A percentile compares a stretch with the other conserved stretches of the same genome.
Conservation (phyloP, 2,888 invertebrate genomes). For the Ypsolopha sequella region DNA sequence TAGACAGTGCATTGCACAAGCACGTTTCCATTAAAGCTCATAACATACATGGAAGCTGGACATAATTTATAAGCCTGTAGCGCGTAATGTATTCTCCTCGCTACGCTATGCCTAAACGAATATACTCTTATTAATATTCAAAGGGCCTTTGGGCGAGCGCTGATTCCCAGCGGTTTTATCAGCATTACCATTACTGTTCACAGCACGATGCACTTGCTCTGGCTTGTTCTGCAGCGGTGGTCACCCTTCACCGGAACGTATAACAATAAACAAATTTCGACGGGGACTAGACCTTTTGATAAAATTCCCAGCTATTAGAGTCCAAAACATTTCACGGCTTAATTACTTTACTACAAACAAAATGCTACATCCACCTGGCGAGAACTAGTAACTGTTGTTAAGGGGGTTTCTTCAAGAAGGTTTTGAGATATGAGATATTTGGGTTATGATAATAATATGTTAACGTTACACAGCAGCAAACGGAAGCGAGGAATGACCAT, state of each 20-base stretch:
- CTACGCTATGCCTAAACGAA: conserved; percentile 27
- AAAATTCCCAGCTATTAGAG: not conserved
- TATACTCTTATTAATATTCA: conserved; percentile 56
- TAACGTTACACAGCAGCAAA: no score
- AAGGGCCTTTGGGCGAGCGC: conserved; percentile 47
- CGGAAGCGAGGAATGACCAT: no score
- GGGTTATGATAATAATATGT: no score
- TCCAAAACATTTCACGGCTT: no score
- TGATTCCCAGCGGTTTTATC: conserved; percentile 42
- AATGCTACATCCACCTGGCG: no score
- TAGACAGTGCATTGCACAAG: no score
- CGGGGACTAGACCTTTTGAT: not conserved
- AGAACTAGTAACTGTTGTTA: no score
- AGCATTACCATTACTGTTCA: conserved; percentile 40
- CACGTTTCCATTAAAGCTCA: not conserved
- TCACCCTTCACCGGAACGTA: conserved; percentile 3
- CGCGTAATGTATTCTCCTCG: conserved; percentile 39
- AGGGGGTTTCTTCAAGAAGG: no score
- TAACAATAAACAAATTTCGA: conserved; percentile 12
- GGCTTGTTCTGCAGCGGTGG: conserved; percentile 16
- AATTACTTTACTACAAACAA: no score
- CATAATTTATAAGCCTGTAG: conserved; percentile 39
- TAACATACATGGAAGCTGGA: not conserved
- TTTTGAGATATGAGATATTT: no score
- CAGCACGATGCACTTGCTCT: conserved; percentile 22